Evolutionary conservation across 1,140 invertebrate species (phyloP).

Genomic region (Telenomus remus): DNA sequence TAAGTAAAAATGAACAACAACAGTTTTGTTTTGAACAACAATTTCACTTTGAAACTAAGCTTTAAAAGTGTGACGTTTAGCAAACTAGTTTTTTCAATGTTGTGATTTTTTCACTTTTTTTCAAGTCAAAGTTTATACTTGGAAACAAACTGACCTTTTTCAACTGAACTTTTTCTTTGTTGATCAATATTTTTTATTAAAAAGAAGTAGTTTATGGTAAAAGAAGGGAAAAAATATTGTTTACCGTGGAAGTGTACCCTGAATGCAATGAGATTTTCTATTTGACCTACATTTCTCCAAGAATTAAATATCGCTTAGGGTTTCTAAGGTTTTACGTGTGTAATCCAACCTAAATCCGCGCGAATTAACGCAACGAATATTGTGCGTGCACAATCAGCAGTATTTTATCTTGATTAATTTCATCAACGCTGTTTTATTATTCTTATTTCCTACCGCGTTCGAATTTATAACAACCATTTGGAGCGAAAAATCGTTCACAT

Average conservation of each 20-base stretch:
- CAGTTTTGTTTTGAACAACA: too few species aligned
- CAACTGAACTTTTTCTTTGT: not conserved
- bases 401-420: slow-evolving; percentile 1
- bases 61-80: too few species aligned
- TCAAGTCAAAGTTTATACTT: too few species aligned
- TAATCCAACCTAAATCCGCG: slow-evolving; percentile 50
- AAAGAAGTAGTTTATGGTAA: slow-evolving; percentile 27
- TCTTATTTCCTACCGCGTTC: too few species aligned
- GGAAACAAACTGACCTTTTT: not conserved
- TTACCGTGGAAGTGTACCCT: slow-evolving; percentile 24
- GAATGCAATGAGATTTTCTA: slow-evolving; percentile 52
- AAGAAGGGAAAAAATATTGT: slow-evolving; percentile 26
- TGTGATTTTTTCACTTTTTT: too few species aligned
- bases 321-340: slow-evolving; percentile 52
- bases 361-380: slow-evolving; percentile 29
- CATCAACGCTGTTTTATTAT: too few species aligned
- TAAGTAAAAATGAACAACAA: too few species aligned
- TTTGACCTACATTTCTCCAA: slow-evolving; percentile 54
- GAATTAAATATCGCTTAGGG: slow-evolving; percentile 55
- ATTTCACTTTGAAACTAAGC: too few species aligned
- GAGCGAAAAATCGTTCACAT: too few species aligned
- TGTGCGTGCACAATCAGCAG: slow-evolving; percentile 26
- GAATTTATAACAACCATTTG: too few species aligned
- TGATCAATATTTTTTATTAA: slow-evolving; percentile 5
- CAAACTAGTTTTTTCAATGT: too few species aligned